Percentiles rank a stretch among this genome's conserved stretches.
Conservation (phyloP, 2,888 invertebrate genomes). For the Philopedon plagiatum region DNA sequence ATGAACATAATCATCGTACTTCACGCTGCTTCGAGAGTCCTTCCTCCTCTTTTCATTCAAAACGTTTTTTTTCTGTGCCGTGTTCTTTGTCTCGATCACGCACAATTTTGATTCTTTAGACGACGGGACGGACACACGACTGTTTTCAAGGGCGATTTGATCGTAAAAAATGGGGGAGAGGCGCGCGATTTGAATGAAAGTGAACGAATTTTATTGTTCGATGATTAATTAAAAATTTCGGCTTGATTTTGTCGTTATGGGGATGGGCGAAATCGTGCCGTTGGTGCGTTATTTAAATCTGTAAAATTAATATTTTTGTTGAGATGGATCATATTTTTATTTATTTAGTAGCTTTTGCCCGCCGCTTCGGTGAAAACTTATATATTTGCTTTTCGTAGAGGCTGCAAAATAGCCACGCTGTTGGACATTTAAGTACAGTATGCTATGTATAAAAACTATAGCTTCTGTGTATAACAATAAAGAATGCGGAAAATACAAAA, state of each 20-base stretch:
- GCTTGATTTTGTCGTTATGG: not conserved
- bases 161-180: slow-evolving; percentile 24
- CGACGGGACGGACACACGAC: slow-evolving; percentile 46
- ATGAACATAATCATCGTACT: slow-evolving; percentile 45
- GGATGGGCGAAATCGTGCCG: not conserved
- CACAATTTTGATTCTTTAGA: slow-evolving; percentile 47
- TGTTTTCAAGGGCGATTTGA: slow-evolving; percentile 49
- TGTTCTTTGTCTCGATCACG: slow-evolving; percentile 48
- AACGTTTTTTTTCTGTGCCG: slow-evolving; percentile 28
- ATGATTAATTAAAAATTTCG: slow-evolving; percentile 33
- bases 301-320: no score
- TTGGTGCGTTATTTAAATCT: no score
- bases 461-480: no score
- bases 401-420: no score
- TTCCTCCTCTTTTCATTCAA: slow-evolving; percentile 40
- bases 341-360: no score
- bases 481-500: no score
- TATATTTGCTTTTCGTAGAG: no score
- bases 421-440: no score
- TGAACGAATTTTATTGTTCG: slow-evolving; percentile 25
- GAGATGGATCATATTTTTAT: no score
- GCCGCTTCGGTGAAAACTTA: no score
- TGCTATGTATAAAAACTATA: no score
- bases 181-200: slow-evolving; percentile 21
- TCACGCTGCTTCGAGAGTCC: slow-evolving; percentile 37